phyloP scores from a whole-genome alignment of 2,888 invertebrate species.

The Diploptera punctata region DNA sequence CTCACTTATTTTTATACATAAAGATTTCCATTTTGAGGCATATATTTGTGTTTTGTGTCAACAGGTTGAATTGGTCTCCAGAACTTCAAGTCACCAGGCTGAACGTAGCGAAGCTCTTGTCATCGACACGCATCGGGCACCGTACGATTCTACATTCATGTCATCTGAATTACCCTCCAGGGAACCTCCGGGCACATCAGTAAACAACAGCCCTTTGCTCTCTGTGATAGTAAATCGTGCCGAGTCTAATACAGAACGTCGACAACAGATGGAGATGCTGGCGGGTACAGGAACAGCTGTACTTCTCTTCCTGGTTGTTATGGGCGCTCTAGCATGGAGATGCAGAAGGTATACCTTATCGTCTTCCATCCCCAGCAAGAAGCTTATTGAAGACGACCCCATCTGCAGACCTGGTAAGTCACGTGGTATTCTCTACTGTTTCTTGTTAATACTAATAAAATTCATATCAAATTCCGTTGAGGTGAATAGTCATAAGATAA shows the following conservation, averaged over 20 bases:
- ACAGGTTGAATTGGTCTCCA: constrained; percentile 44
- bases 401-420: constrained; percentile 1
- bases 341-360: constrained; percentile 63
- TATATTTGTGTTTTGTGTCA: background rate
- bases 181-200: constrained; percentile 25
- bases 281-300: constrained; percentile 66
- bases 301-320: constrained; percentile 57
- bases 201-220: constrained; percentile 62
- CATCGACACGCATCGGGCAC: constrained; percentile 43
- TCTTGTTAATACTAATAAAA: no score
- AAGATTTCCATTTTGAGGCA: no score
- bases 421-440: background rate
- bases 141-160: background rate
- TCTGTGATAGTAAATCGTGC: constrained; percentile 60
- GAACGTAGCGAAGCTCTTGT: constrained; percentile 43
- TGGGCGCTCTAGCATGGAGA: constrained; percentile 62
- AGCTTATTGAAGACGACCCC: constrained; percentile 63
- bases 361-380: constrained; percentile 50
- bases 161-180: background rate
- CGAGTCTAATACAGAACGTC: constrained; percentile 54
- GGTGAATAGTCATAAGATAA: no score
- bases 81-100: constrained; percentile 36
- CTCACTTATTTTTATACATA: no score
- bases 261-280: constrained; percentile 63
- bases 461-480: no score